A percentile compares a stretch with the other conserved stretches of the same genome.
Evolutionary conservation across 2,113 vertebrate genomes (phyloP).

Genomic region (Aldabrachelys gigantea): DNA sequence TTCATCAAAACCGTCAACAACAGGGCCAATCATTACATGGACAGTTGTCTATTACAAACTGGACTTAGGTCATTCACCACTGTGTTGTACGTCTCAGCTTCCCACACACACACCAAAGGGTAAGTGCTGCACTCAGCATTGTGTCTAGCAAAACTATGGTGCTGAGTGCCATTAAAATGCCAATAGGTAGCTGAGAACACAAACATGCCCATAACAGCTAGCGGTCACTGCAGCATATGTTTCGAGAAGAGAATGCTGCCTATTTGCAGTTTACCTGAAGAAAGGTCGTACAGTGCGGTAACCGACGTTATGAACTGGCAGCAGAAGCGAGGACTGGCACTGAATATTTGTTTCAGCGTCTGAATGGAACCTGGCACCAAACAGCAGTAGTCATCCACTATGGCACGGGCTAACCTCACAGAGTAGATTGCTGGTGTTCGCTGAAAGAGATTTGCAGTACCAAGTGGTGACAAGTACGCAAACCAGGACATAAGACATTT

Average conservation of each 20-base stretch:
- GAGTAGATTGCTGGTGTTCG: constrained; percentile 90
- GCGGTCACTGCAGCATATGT: fast-evolving
- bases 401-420: constrained; percentile 87
- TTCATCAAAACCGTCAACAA: fast-evolving
- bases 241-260: fast-evolving
- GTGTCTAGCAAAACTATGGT: neutral
- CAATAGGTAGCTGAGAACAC: neutral
- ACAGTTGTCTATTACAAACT: neutral
- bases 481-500: fast-evolving
- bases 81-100: neutral
- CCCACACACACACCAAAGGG: neutral
- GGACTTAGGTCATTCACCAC: neutral
- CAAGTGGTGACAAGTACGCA: fast-evolving
- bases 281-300: constrained; percentile 92
- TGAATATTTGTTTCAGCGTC: constrained; percentile 91
- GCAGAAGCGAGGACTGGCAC: constrained; percentile 95
- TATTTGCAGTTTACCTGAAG: constrained; percentile 81
- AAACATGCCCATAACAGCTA: neutral
- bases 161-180: neutral
- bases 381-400: constrained; percentile 96
- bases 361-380: constrained; percentile 91
- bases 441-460: constrained; percentile 68
- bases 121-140: neutral
- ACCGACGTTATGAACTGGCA: constrained; percentile 96
- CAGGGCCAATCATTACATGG: neutral